These are phyloP conservation scores for Macrosiphum euphorbiae DNA, from an alignment of 2,888 invertebrate species.

Conservation along the genomic window DNA sequence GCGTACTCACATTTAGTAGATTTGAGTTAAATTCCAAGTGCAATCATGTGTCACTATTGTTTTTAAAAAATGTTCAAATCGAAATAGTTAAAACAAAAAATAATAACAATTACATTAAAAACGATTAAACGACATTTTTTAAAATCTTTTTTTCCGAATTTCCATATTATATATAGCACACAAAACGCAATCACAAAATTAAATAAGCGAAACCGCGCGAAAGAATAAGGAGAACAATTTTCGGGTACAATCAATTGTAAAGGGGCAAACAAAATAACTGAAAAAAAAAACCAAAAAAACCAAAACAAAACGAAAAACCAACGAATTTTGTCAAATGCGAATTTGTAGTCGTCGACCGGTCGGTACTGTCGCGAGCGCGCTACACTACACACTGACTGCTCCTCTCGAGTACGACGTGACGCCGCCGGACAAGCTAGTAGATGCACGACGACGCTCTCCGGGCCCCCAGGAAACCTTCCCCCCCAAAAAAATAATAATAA, in stretches of 20 bases:
- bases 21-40: constrained; percentile 11
- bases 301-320: not conserved
- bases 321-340: constrained; percentile 8
- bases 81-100: no score
- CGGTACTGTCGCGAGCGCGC: constrained; percentile 61
- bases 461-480: constrained; percentile 20
- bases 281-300: not conserved
- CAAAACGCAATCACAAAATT: not conserved
- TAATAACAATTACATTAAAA: not conserved
- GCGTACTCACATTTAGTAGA: constrained; percentile 48
- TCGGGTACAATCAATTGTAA: not conserved
- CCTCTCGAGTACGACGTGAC: constrained; percentile 47
- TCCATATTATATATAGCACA: not conserved
- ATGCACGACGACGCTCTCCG: constrained; percentile 50
- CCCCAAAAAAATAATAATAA: constrained; percentile 44
- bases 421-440: constrained; percentile 43
- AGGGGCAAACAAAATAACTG: not conserved
- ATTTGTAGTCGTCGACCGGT: constrained; percentile 27
- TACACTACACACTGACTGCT: constrained; percentile 64
- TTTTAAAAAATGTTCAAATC: not conserved
- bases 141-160: not conserved
- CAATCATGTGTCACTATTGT: not conserved
- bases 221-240: not conserved
- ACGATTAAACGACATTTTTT: not conserved
- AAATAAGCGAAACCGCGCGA: not conserved